Conservation (phyloP, 2,888 invertebrate genomes). For the Leptinotarsa peninsularis region DNA sequence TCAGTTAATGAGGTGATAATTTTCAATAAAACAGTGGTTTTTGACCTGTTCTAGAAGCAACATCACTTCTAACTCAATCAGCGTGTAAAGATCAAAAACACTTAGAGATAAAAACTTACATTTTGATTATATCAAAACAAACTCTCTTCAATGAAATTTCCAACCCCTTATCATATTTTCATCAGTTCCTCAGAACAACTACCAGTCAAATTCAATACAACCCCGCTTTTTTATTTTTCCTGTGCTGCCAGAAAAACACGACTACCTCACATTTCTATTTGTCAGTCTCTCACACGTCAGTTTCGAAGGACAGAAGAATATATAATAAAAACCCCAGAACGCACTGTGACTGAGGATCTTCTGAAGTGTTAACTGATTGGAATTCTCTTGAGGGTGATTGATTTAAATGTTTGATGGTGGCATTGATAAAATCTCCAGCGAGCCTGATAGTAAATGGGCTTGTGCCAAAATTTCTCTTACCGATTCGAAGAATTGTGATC, state of each 20-base stretch:
- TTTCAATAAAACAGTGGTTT: too few species aligned
- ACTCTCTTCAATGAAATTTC: too few species aligned
- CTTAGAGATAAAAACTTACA: too few species aligned
- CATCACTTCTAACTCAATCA: too few species aligned
- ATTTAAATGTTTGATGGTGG: constrained; percentile 55
- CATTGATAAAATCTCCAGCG: constrained; percentile 44
- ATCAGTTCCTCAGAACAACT: not conserved
- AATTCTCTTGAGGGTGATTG: constrained; percentile 52
- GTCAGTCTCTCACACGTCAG: constrained; percentile 30
- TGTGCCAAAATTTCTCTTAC: not conserved
- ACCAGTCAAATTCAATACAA: constrained; percentile 15
- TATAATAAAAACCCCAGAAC: constrained; percentile 40
- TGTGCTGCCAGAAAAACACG: constrained; percentile 8
- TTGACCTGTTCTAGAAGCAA: too few species aligned
- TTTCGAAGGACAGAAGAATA: constrained; percentile 34
- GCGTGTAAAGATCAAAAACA: too few species aligned
- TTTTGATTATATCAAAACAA: too few species aligned
- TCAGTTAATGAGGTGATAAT: too few species aligned
- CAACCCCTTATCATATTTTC: too few species aligned
- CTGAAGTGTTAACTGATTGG: constrained; percentile 52
- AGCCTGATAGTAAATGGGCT: constrained; percentile 28
- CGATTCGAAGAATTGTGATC: not conserved
- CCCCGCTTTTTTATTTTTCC: not conserved
- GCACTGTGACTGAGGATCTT: constrained; percentile 34
- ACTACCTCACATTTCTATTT: constrained; percentile 22